phyloP scores from a whole-genome alignment of 2,888 invertebrate species.

The Orthosia incerta region DNA sequence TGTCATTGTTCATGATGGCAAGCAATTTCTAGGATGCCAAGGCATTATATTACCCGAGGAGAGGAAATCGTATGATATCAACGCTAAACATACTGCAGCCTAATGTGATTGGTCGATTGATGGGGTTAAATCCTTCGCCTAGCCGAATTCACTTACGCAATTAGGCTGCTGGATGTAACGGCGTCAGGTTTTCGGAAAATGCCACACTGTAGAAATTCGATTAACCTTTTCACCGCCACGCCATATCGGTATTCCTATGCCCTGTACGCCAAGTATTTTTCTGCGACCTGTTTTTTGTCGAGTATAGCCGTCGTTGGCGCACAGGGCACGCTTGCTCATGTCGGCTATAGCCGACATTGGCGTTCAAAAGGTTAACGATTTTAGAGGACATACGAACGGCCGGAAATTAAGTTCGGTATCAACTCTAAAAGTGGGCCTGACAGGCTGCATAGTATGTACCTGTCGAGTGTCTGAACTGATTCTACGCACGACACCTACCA shows the following conservation, averaged over 20 bases:
- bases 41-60: neutral
- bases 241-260: no score
- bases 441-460: neutral
- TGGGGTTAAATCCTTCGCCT: no score
- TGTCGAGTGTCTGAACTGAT: neutral
- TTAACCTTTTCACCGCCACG: no score
- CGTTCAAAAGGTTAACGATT: no score
- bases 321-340: no score
- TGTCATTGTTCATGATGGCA: neutral
- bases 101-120: no score
- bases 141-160: no score
- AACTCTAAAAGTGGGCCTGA: constrained; percentile 3
- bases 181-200: neutral
- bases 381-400: neutral
- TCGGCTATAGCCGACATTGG: no score
- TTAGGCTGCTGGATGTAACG: neutral
- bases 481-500: no score
- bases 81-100: neutral
- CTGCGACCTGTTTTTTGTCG: no score
- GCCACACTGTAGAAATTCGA: neutral
- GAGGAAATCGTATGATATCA: neutral
- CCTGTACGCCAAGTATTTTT: no score
- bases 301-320: no score
- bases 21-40: neutral
- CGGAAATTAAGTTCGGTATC: neutral